Base-by-base conservation (phyloP, 2,888 invertebrate species). In the Hoplodrina blanda region DNA sequence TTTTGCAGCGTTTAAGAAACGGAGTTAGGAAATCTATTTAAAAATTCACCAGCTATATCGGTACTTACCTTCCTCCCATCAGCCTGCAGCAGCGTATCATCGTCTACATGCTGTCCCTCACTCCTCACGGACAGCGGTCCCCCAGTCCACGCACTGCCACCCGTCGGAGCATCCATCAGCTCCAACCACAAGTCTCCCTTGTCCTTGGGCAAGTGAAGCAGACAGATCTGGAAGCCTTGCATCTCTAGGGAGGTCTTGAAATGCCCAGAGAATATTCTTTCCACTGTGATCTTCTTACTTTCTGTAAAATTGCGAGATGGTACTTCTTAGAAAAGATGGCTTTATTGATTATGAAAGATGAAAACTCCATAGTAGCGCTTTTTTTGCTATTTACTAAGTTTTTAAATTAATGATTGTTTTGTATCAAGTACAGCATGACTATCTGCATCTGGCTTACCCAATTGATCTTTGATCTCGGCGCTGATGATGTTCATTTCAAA, bases 221-320 rank as follows among this genome's bases (percentile, higher is more conserved):
- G 82, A 17, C 98, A 97, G 37, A 99, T 95, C 80, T 98, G 97
- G 82, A 98, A 96, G 10, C 98, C 98, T 65, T 97, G 97, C 96
- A 98, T 98, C 86, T 98, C 97, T 57, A 98, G 90, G 0, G 98
- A 98, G 0, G 98, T 98, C 93, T 98, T 97, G 76, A 97, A 94
- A 79, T 93, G 94, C 0, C 96, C 96, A 74, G 96, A 94, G 89
- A 96, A 96, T 50, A 97, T 92, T 46, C 97, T 96, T 74, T 95
- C 95, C 5, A 96, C 92, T 60, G 69, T 85, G 50, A 97, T 94
- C 7, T 94, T 91, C 62, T 91, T 93, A 49, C 75, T 88, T 76
- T 90, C 96, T 96, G 90, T 8, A 81, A 83, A 68, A 62, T n/a
- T 1, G 6, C 1, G 4, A 15, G 44, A 15, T 3, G 44, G 13